Conservation (phyloP, 2,888 invertebrate genomes). For the Entomobrya proxima region DNA sequence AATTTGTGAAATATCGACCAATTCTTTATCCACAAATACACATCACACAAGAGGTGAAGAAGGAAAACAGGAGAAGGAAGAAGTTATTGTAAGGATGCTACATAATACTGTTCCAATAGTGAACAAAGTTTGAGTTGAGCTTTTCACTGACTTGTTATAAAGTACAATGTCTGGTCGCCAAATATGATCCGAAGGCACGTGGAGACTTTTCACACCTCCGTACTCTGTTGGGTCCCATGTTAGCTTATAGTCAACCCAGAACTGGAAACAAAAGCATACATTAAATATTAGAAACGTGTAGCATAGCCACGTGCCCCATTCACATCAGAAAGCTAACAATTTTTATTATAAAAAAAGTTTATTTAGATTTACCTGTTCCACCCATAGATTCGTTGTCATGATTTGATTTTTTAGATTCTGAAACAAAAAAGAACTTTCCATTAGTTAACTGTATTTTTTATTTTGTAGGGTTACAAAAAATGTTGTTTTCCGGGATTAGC, state of each 20-base stretch:
- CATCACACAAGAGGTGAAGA: background rate
- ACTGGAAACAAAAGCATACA: slow-evolving; percentile 80
- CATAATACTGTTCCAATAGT: too few species aligned
- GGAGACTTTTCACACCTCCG: slow-evolving; percentile 89
- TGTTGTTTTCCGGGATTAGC: background rate
- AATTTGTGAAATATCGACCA: slow-evolving; percentile 12
- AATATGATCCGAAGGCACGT: slow-evolving; percentile 90
- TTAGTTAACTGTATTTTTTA: background rate
- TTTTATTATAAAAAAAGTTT: background rate
- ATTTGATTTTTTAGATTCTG: slow-evolving; percentile 85
- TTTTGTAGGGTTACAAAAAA: background rate
- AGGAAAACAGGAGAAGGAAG: background rate
- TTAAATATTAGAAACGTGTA: too few species aligned
- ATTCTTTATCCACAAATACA: background rate
- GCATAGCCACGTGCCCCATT: too few species aligned
- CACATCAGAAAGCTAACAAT: too few species aligned
- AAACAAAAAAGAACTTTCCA: slow-evolving; percentile 75
- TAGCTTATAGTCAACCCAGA: slow-evolving; percentile 91
- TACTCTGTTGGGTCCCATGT: slow-evolving; percentile 90
- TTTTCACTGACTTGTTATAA: slow-evolving; percentile 84
- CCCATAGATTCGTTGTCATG: slow-evolving; percentile 84
- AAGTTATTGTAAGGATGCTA: background rate
- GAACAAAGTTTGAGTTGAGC: too few species aligned
- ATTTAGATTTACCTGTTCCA: slow-evolving; percentile 78
- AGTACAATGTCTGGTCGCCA: slow-evolving; percentile 89